Conservation (phyloP, 2,797 vertebrate genomes). For the Netta rufina region DNA sequence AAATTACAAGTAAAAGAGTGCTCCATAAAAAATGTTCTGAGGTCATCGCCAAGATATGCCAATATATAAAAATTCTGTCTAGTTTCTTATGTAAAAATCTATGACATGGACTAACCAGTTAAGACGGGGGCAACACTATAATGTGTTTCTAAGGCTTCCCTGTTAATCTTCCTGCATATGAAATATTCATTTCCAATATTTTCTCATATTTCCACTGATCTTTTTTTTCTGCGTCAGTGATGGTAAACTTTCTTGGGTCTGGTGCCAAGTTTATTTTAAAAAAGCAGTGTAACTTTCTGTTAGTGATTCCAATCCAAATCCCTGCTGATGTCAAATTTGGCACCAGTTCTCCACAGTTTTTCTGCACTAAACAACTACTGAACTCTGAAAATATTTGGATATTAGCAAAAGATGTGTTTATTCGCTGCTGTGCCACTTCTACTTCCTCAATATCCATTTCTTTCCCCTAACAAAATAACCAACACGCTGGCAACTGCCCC, state of each 20-base stretch:
- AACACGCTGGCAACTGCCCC: not conserved
- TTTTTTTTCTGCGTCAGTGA: not conserved
- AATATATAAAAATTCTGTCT: not conserved
- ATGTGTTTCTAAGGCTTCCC: not conserved
- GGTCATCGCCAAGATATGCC: not conserved
- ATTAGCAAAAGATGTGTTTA: not conserved
- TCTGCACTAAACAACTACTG: not conserved
- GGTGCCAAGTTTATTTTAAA: not conserved
- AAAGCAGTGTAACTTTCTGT: not conserved
- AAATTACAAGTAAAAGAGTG: not conserved
- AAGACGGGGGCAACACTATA: not conserved
- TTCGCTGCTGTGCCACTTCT: fast-evolving
- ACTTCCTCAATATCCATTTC: not conserved
- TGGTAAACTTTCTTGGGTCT: not conserved
- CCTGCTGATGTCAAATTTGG: not conserved
- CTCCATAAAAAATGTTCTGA: not conserved
- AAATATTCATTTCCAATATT: not conserved
- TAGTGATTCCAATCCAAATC: not conserved
- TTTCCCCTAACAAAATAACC: not conserved
- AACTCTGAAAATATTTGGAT: not conserved
- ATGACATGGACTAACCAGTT: not conserved
- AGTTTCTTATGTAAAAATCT: not conserved
- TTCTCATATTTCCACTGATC: not conserved
- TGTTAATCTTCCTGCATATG: not conserved
- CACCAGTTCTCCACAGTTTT: not conserved